Evolutionary conservation across 2,888 invertebrate genomes (phyloP).

Genomic region (Cephus runcator): DNA sequence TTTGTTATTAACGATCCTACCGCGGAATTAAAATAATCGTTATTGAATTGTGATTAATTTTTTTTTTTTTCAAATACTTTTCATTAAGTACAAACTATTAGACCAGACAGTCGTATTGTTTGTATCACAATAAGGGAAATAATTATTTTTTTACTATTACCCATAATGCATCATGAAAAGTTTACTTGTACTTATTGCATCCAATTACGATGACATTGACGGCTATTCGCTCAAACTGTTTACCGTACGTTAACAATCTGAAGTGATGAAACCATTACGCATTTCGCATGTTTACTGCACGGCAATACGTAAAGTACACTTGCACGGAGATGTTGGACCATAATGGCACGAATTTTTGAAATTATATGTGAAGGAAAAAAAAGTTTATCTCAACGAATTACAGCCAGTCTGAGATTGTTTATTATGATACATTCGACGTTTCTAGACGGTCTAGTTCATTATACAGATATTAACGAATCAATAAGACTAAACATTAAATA

Average conservation of each 20-base stretch:
- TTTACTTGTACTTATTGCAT: neutral
- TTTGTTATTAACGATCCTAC: neutral
- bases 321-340: neutral
- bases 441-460: neutral
- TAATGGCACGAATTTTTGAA: neutral
- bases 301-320: neutral
- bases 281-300: neutral
- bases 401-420: neutral
- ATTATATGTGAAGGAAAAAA: neutral
- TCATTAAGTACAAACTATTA: neutral
- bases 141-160: neutral
- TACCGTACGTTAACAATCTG: neutral
- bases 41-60: neutral
- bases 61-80: neutral
- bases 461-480: neutral
- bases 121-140: neutral
- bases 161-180: neutral
- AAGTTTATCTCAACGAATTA: neutral
- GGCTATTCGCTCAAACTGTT: neutral
- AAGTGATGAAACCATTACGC: neutral
- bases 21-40: too few relatives aligned
- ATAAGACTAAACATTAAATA: neutral
- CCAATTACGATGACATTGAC: neutral
- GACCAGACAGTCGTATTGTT: neutral
- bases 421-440: too few relatives aligned